Evolutionary conservation across 1,140 invertebrate genomes (phyloP), one percentile per base, ranked within the genome.

Genomic region (Eupristina koningsbergeri): DNA sequence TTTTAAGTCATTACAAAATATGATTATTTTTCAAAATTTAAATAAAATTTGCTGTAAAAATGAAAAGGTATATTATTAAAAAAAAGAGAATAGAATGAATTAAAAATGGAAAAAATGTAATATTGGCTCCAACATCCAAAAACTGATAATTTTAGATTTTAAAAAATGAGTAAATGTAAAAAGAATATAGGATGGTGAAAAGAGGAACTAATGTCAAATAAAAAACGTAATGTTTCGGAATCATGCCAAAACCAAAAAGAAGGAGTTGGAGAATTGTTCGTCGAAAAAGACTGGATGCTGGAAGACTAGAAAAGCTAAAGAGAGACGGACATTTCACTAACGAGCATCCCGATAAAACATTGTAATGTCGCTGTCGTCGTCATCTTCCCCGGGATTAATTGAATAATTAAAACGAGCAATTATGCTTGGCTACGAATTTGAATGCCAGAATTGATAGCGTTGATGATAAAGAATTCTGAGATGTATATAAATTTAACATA

Each of bases 351-450:
- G 89, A 92, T 92, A 91, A 92, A 89, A 91, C 88, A 86, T 85
- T 87, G 84, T 88, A 91, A 90, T 87, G 87, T 87, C 86, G 80
- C 86, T 84, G 79, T 5, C 26, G 22, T 84, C 87, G 87, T 90
- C 88, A 5, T 67, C 34, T 34, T 67, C 64, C 86, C 86, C 83
- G 84, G 87, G 89, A 91, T 90, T 91, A 91, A 91, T 91, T 91
- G 89, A 90, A 91, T 91, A 91, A 91, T 91, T 91, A 89, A 90
- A 89, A 85, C 88, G 85, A 83, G 87, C 88, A 90, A 91, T 91
- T 91, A 91, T 90, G 88, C 85, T 83, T 87, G 80, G 53, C 53
- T 81, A 69, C 34, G 6, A 77, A 77, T 75, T 75, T 29, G 29
- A 73, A 47, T 47, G 1, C 11, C n/a, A 29, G 73, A 45, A 75